Conservation (phyloP, 2,113 vertebrate species). For the Electrona antarctica region DNA sequence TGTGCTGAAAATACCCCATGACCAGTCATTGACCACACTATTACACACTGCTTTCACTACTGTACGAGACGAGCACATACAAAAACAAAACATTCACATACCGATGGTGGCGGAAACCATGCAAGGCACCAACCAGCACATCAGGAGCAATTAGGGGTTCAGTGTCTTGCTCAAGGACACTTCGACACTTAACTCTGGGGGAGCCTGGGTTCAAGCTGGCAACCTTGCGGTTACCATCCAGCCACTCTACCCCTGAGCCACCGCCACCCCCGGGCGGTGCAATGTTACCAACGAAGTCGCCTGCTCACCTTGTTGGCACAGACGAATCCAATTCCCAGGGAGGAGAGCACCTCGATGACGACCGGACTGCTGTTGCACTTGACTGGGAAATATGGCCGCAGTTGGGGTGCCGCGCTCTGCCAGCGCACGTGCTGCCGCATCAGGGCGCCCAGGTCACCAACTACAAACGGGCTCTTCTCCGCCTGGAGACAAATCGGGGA, state of each 20-base stretch:
- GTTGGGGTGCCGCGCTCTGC: conserved; percentile 85
- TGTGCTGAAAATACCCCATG: background rate
- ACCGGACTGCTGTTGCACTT: conserved; percentile 91
- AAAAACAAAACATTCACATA: too few species aligned
- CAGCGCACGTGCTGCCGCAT: conserved; percentile 91
- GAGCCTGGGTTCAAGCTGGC: too few species aligned
- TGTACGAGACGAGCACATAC: background rate
- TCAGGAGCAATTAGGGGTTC: too few species aligned
- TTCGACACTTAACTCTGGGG: too few species aligned
- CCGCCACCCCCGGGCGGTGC: too few species aligned
- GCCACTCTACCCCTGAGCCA: too few species aligned
- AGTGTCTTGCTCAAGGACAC: too few species aligned
- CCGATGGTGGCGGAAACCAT: too few species aligned
- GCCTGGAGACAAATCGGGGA: conserved; percentile 72
- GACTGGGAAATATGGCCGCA: conserved; percentile 93
- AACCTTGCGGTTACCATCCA: too few species aligned
- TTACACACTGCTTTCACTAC: background rate
- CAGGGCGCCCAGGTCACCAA: conserved; percentile 93
- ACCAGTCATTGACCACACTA: background rate
- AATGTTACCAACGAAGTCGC: background rate
- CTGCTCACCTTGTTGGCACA: conserved; percentile 93
- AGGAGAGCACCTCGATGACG: conserved; percentile 91
- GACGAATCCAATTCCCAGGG: conserved; percentile 91
- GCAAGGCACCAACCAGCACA: too few species aligned
- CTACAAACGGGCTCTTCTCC: conserved; percentile 93